Conservation (phyloP, 2,797 vertebrate genomes). For the Anas acuta region DNA sequence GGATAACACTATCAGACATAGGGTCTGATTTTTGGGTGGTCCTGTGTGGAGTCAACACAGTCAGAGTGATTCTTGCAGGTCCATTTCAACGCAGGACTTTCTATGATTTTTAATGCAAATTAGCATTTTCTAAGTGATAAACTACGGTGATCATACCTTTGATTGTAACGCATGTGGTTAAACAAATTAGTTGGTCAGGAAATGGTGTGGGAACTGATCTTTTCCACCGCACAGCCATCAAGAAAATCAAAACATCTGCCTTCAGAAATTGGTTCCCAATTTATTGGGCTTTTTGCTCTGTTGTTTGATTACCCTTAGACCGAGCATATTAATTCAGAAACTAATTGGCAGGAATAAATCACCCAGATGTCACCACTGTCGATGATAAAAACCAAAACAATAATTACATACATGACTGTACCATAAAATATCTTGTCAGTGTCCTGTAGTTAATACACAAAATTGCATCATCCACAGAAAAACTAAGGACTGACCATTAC, state of each 20-base stretch:
- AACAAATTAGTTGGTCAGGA: background rate
- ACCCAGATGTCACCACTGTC: background rate
- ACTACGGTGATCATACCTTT: background rate
- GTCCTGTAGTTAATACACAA: background rate
- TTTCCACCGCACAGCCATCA: background rate
- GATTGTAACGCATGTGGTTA: background rate
- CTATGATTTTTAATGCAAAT: background rate
- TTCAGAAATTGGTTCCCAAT: background rate
- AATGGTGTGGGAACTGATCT: background rate
- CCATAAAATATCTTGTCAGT: background rate
- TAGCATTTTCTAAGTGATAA: background rate
- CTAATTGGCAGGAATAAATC: background rate
- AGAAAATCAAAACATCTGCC: background rate
- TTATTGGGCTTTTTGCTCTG: background rate
- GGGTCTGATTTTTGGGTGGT: too few relatives aligned
- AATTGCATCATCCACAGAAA: background rate
- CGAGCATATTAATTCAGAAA: background rate
- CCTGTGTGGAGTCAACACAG: too few relatives aligned
- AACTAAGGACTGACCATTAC: background rate
- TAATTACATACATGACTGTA: background rate
- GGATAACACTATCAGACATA: too few relatives aligned
- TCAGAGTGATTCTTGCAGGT: too few relatives aligned
- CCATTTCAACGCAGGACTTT: too few relatives aligned
- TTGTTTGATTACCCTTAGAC: background rate
- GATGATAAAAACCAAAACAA: background rate